phyloP scores from a whole-genome alignment of 2,113 vertebrate species.

The Pardalotus punctatus region DNA sequence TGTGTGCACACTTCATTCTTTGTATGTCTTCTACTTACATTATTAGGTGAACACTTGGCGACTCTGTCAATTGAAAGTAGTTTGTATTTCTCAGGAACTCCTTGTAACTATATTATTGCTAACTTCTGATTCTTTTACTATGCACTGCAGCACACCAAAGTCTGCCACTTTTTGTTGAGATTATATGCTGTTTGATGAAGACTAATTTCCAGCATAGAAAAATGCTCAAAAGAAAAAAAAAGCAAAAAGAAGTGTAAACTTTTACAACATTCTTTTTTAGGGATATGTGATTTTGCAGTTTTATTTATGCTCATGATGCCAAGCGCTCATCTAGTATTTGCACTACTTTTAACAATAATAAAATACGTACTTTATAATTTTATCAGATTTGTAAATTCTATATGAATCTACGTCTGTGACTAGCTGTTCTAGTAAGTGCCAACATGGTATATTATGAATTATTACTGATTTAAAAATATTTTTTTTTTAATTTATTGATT shows the following conservation, averaged over 20 bases:
- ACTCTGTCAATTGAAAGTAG: neutral
- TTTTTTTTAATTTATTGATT: neutral
- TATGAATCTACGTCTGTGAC: neutral
- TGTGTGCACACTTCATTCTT: slow-evolving; percentile 18
- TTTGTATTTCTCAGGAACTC: neutral
- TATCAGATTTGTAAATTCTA: neutral
- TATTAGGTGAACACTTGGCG: slow-evolving; percentile 49
- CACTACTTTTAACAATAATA: slow-evolving; percentile 32
- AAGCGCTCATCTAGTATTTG: slow-evolving; percentile 56
- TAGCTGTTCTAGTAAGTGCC: neutral
- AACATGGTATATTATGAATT: neutral
- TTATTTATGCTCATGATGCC: neutral
- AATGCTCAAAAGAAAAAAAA: neutral
- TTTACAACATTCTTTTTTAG: neutral
- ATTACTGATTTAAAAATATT: neutral
- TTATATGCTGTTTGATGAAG: no score
- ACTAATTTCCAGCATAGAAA: neutral
- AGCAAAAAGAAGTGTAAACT: neutral
- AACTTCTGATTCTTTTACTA: neutral
- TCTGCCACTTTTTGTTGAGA: neutral
- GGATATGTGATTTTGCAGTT: neutral
- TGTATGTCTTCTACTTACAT: slow-evolving; percentile 17
- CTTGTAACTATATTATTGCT: neutral
- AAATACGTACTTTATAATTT: neutral
- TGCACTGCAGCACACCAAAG: neutral